Base-by-base conservation (phyloP, 2,113 vertebrate species). In the Alosa alosa region DNA sequence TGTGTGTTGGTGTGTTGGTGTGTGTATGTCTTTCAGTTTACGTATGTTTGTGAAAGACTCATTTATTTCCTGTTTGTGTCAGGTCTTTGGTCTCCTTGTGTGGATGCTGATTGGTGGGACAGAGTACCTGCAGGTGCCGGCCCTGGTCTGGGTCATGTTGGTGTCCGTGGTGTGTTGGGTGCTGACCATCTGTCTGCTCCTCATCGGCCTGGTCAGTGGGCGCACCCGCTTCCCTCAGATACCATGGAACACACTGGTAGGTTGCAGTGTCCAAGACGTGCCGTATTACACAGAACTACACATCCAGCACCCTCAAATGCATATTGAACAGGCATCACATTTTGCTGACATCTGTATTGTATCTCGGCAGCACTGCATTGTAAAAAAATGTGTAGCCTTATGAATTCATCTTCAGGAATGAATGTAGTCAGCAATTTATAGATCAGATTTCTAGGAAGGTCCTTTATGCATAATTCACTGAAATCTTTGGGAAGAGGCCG, bases 121-220 rank as follows among this genome's bases (percentile, higher is more conserved):
- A 0, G 96, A 99, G 46, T 98, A 98, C 90, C 96, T 96, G 78
- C 93, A 92, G 0, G 94, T 96, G 60, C 92, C 97, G 82, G 95
- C 95, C 0, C 96, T 99, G 0, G 96, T 96, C 92, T 99, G 97
- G 96, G 97, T 97, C 89, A 97, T 99, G 97, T 98, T 97, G 89
- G 95, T 98, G 46, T 94, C 97, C 82, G 94, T 98, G 44, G 94
- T 96, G 85, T 97, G 95, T 90, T 99, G 98, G 98, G 94, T 97
- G 87, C 94, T 98, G 87, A 97, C 97, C 0, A 81, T 97, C 87
- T 95, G 96, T 92, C 96, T 98, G 90, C 96, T 99, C 88, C 93
- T 99, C 86, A 90, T 97, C 92, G 96, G 96, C 91, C 94, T 98
- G 89, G 98, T 95, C 20, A 96, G 95, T 94, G 96, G 93, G 75